Evolutionary conservation across 2,113 vertebrate species (phyloP), one percentile per base, ranked within the genome.

Genomic region (Dipodomys ordii): DNA sequence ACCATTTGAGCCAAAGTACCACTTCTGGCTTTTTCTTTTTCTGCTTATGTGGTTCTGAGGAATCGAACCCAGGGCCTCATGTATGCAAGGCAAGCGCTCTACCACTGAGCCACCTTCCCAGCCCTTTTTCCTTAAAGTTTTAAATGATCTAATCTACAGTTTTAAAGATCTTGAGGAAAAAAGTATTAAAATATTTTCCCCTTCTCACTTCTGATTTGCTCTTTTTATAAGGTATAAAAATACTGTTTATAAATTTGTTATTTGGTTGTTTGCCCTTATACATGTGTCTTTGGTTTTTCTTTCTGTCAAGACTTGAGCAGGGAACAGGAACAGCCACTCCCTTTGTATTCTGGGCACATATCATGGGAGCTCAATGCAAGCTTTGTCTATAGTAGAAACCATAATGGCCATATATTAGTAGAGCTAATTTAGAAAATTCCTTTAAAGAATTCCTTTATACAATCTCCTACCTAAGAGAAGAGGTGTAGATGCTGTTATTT

Each of bases 401-500:
- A 60, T 87, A 94, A 49, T 69, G 22, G 78, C 93, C 72, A 91
- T 9, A 68, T 84, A 73, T 82, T 28, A 79, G 71, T 92, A 27
- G 94, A 94, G 79, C 0, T 0, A 87, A 32, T 87, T 30, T 72
- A 88, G 27, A 78, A 88, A 87, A 57, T 92, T 83, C 81, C 88
- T 95, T 92, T 81, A 23, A 80, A 94, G 87, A 72, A 76, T 95
- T 95, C 32, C 85, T 90, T 73, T 10, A 23, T 88, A 83, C 83
- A 35, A 57, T 13, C 53, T 16, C 12, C 94, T 80, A 49, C 88
- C 10, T 65, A 67, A 95, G 92, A 65, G 9, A 49, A 77, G 0
- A 6, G 65, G 80, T 89, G 3, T 92, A 87, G 90, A 11, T 64
- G 73, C 73, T 83, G 0, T 89, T 72, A 1, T 0, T 39, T 60